phyloP scores from a whole-genome alignment of 1,140 invertebrate species.

The Trachelipus rathkii region DNA sequence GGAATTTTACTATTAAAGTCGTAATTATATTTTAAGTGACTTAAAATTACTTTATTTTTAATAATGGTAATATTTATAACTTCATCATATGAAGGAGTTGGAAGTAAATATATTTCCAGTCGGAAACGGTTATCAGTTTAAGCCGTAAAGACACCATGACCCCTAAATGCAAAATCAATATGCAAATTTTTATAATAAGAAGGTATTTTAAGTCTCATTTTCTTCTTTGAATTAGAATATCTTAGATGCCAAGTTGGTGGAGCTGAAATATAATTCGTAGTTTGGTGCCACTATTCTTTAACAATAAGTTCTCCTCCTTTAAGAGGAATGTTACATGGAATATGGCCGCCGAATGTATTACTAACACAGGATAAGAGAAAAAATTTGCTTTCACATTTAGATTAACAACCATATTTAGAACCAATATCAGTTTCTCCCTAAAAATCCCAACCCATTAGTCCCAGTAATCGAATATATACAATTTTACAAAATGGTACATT shows the following conservation, averaged over 20 bases:
- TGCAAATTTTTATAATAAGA: background rate
- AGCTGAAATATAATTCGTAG: background rate
- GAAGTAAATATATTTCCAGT: background rate
- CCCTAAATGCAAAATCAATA: background rate
- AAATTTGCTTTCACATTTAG: background rate
- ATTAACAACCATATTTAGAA: slow-evolving; percentile 1
- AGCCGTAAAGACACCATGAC: background rate
- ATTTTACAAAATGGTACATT: background rate
- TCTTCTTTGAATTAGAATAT: background rate
- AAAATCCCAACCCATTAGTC: background rate
- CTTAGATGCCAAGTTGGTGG: background rate
- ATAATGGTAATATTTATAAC: background rate
- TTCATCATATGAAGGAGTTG: background rate
- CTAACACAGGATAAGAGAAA: background rate
- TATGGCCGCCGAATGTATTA: background rate
- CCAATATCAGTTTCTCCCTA: background rate
- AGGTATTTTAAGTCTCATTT: background rate
- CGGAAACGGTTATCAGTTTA: background rate
- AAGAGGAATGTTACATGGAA: background rate
- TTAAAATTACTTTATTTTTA: background rate
- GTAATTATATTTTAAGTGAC: background rate
- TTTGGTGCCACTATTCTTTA: background rate
- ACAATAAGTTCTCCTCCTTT: background rate
- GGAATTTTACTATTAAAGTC: background rate
- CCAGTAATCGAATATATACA: background rate